These are phyloP conservation scores for Hirundichthys speculiger DNA, from an alignment of 2,113 vertebrate genomes.

Conservation along the genomic window DNA sequence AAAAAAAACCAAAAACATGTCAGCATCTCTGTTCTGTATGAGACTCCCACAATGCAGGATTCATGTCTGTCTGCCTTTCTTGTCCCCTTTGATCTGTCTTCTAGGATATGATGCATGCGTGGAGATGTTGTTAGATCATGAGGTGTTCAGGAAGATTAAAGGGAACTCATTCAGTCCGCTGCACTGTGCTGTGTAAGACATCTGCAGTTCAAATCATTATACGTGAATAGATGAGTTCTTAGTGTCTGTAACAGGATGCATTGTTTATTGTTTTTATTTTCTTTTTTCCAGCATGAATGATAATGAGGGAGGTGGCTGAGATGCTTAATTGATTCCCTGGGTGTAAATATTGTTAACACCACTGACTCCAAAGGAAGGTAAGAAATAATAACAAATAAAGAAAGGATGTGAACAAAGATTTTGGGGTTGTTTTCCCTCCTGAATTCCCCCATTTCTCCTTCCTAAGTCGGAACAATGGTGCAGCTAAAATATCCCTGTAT, in stretches of 20 bases:
- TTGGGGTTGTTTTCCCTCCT: no score
- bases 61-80: background rate
- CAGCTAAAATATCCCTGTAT: no score
- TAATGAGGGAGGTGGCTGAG: slow-evolving; percentile 95
- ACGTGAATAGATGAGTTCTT: background rate
- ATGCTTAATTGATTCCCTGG: slow-evolving; percentile 94
- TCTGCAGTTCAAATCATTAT: background rate
- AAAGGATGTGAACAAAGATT: background rate
- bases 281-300: slow-evolving; percentile 89
- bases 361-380: slow-evolving; percentile 95
- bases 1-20: background rate
- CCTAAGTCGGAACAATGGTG: no score
- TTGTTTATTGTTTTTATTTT: background rate
- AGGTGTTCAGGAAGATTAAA: slow-evolving; percentile 89
- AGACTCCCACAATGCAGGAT: background rate
- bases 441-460: no score
- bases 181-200: slow-evolving; percentile 98
- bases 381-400: slow-evolving; percentile 20
- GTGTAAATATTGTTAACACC: slow-evolving; percentile 87
- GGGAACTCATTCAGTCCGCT: slow-evolving; percentile 96
- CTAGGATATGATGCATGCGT: slow-evolving; percentile 96
- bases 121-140: slow-evolving; percentile 93
- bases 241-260: slow-evolving; percentile 8
- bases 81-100: background rate
- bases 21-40: background rate